Evolutionary conservation across 2,797 vertebrate species (phyloP).

Genomic region (Siniperca scherzeri): DNA sequence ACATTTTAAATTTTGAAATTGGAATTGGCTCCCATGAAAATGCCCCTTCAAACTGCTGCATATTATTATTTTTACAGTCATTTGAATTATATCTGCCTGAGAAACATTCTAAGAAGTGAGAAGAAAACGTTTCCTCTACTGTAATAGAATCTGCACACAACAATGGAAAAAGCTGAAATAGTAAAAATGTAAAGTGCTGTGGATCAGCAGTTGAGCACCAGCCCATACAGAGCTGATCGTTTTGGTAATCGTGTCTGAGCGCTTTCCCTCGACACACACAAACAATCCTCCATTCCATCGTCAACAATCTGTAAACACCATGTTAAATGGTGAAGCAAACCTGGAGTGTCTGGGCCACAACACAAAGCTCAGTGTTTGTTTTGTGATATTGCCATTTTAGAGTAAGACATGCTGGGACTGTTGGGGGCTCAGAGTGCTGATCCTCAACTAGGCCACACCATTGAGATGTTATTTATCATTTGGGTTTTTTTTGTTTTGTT

Average conservation of each 20-base stretch:
- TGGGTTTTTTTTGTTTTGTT: no score
- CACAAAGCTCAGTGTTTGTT: conserved; percentile 48
- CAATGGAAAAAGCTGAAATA: conserved; percentile 15
- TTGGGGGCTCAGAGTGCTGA: conserved; percentile 8
- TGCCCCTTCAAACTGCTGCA: neutral
- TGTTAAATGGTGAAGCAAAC: conserved; percentile 31
- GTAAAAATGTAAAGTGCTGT: conserved; percentile 13
- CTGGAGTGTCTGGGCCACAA: conserved; percentile 18
- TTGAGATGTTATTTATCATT: neutral
- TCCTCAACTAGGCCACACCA: neutral
- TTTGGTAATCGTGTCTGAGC: conserved; percentile 29
- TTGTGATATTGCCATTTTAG: conserved; percentile 45
- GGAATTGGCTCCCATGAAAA: neutral
- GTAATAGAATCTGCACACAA: conserved; percentile 3
- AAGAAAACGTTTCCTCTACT: neutral
- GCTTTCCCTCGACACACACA: conserved; percentile 11
- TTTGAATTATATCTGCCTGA: conserved; percentile 27
- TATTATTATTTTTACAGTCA: neutral
- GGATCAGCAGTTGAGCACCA: conserved; percentile 21
- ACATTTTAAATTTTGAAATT: neutral
- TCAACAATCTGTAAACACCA: conserved; percentile 32
- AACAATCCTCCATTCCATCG: conserved; percentile 12
- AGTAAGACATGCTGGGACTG: conserved; percentile 11
- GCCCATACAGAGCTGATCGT: conserved; percentile 2
- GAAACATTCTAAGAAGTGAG: neutral